Conservation (phyloP, 2,113 vertebrate species). For the Orycteropus afer region DNA sequence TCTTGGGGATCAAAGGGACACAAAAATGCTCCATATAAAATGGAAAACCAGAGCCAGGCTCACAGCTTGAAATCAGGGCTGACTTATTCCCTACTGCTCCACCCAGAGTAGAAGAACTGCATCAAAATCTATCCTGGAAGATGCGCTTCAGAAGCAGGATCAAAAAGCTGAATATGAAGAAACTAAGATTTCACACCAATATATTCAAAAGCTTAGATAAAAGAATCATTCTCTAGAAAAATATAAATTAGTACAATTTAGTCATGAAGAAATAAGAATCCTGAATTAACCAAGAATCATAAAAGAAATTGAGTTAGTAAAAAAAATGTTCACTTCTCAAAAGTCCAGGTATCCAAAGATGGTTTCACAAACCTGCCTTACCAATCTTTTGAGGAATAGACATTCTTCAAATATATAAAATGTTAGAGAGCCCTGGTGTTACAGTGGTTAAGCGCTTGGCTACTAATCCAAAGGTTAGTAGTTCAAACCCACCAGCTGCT, state of each 20-base stretch:
- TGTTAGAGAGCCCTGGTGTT: background rate
- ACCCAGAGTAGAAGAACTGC: background rate
- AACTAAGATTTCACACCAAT: background rate
- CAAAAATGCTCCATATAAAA: background rate
- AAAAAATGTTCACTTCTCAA: background rate
- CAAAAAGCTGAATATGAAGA: conserved; percentile 35
- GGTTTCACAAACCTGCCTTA: background rate
- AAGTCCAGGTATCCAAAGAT: conserved; percentile 10
- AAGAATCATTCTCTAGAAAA: background rate
- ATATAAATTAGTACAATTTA: background rate
- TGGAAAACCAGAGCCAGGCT: background rate
- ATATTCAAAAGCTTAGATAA: background rate
- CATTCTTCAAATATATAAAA: background rate
- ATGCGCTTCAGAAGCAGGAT: background rate
- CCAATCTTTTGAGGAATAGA: background rate
- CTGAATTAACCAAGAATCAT: conserved; percentile 6
- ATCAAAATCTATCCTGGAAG: background rate
- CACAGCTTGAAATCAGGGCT: background rate
- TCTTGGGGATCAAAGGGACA: background rate
- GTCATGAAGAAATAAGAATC: conserved; percentile 3
- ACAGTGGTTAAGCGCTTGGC: background rate
- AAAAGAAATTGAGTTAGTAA: background rate
- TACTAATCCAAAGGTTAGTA: background rate
- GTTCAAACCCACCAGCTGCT: background rate
- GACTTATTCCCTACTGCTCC: background rate